phyloP scores from a whole-genome alignment of 2,113 vertebrate species.

The Okapia johnstoni region DNA sequence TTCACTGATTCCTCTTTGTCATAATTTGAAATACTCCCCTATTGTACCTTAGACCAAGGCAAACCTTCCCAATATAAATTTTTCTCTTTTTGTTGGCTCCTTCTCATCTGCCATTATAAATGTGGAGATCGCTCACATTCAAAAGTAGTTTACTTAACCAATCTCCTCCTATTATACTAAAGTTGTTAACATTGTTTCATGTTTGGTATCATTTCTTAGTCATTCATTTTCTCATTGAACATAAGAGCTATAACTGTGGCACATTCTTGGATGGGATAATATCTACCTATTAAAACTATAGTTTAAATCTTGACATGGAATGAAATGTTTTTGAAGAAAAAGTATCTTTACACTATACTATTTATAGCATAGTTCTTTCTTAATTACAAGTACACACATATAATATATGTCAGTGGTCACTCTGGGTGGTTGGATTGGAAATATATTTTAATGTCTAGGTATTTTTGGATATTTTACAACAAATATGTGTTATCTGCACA shows the following conservation, averaged over 20 bases:
- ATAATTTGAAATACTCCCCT: background rate
- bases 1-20: background rate
- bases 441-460: background rate
- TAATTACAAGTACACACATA: background rate
- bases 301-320: background rate
- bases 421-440: background rate
- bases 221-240: background rate
- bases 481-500: background rate
- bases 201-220: background rate
- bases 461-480: background rate
- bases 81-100: background rate
- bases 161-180: background rate
- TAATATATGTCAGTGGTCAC: background rate
- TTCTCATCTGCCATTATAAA: background rate
- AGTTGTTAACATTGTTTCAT: background rate
- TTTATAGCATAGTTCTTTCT: background rate
- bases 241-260: background rate
- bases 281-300: background rate
- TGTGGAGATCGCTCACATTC: background rate
- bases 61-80: background rate
- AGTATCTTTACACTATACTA: background rate
- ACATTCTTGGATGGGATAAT: background rate
- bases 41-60: background rate
- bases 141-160: background rate
- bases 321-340: background rate